A percentile compares a stretch with the other conserved stretches of the same genome.
Conservation (phyloP, 2,797 vertebrate species). For the Dipus sagitta region DNA sequence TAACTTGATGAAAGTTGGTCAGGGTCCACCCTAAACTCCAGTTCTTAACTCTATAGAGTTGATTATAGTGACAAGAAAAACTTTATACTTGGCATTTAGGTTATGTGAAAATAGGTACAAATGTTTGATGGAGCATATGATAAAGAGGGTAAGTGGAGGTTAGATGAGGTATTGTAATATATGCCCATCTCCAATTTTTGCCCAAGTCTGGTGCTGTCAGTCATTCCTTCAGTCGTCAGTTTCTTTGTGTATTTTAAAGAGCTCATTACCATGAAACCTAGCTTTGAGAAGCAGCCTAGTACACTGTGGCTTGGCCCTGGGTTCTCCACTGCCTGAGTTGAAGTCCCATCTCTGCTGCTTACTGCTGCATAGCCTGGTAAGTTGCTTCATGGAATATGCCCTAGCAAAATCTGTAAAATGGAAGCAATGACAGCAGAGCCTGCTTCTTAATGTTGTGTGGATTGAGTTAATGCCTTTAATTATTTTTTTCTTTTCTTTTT, state of each 20-base stretch:
- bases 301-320: neutral
- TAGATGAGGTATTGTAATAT: neutral
- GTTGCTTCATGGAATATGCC: neutral
- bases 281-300: neutral
- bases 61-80: slow-evolving; percentile 32
- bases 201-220: neutral
- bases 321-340: neutral
- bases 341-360: neutral
- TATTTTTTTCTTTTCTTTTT: no score
- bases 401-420: neutral
- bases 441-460: neutral
- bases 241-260: neutral
- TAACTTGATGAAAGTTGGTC: neutral
- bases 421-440: neutral
- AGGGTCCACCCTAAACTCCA: neutral
- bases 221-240: neutral
- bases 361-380: neutral
- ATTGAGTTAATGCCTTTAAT: neutral
- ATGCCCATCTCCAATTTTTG: neutral
- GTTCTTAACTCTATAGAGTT: neutral
- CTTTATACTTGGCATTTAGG: neutral
- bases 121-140: neutral
- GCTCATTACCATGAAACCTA: neutral
- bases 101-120: neutral
- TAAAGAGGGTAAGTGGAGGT: neutral